Percentiles rank a stretch among this genome's conserved stretches.
These are phyloP conservation scores for Pangasius larnaudii DNA, from an alignment of 2,797 vertebrate species.

Conservation along the genomic window DNA sequence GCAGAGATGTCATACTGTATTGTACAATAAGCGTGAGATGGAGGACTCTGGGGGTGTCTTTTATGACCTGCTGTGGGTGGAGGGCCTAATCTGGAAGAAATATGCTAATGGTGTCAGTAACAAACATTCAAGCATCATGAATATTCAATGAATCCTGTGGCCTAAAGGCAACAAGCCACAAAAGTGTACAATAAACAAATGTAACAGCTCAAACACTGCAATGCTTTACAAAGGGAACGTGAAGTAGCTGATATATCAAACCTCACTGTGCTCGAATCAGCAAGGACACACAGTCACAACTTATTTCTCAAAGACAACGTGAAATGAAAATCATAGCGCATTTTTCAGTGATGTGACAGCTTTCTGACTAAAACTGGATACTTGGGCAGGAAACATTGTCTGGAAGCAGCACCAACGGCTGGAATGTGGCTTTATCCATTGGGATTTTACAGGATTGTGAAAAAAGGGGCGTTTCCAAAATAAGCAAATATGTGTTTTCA, in stretches of 20 bases:
- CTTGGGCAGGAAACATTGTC: neutral
- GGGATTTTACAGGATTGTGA: neutral
- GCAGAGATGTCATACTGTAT: constrained; percentile 42
- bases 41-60: constrained; percentile 12
- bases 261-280: neutral
- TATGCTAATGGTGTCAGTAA: constrained; percentile 54
- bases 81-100: constrained; percentile 50
- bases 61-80: constrained; percentile 41
- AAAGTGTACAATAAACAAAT: constrained; percentile 36
- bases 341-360: neutral
- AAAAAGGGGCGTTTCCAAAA: neutral
- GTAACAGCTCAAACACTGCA: neutral
- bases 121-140: constrained; percentile 54
- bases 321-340: neutral
- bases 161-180: constrained; percentile 40
- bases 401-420: too few relatives aligned
- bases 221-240: neutral
- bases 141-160: constrained; percentile 51
- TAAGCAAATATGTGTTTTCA: neutral
- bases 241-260: neutral
- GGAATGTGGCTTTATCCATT: neutral
- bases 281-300: too few relatives aligned
- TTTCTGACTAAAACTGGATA: neutral
- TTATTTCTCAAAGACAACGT: neutral
- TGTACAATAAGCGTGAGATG: constrained; percentile 25